Evolutionary conservation across 1,140 invertebrate species (phyloP).

Genomic region (Diuraphis noxia): DNA sequence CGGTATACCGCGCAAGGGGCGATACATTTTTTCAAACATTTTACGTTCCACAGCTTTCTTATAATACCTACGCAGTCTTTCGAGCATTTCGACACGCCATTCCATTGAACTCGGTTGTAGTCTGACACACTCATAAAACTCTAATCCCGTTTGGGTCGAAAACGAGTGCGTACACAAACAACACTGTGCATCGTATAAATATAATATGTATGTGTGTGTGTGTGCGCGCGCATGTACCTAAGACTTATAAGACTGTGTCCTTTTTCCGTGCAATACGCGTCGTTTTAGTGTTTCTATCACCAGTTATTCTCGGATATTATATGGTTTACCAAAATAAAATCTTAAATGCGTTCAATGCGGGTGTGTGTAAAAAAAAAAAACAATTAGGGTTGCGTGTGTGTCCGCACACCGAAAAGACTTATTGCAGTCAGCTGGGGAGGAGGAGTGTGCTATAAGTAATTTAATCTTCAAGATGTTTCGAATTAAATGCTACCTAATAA

Average conservation of each 20-base stretch:
- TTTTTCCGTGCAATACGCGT: background rate
- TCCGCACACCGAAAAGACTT: background rate
- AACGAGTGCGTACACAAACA: background rate
- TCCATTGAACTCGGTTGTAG: background rate
- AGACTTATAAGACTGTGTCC: background rate
- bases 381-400: constrained; percentile 40
- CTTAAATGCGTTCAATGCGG: background rate
- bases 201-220: background rate
- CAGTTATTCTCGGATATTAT: constrained; percentile 20
- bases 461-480: constrained; percentile 48
- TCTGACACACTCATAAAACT: background rate
- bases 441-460: background rate
- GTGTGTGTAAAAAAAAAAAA: constrained; percentile 44
- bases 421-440: background rate
- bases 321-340: constrained; percentile 31
- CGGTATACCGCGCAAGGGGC: too few relatives aligned
- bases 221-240: background rate
- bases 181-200: background rate
- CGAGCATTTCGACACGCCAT: background rate
- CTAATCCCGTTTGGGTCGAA: background rate
- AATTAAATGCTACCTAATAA: constrained; percentile 24
- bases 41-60: background rate
- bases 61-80: background rate
- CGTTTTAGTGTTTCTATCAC: background rate
- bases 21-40: background rate